Base-by-base conservation (phyloP, 2,113 vertebrate genomes). In the Atractosteus spatula region DNA sequence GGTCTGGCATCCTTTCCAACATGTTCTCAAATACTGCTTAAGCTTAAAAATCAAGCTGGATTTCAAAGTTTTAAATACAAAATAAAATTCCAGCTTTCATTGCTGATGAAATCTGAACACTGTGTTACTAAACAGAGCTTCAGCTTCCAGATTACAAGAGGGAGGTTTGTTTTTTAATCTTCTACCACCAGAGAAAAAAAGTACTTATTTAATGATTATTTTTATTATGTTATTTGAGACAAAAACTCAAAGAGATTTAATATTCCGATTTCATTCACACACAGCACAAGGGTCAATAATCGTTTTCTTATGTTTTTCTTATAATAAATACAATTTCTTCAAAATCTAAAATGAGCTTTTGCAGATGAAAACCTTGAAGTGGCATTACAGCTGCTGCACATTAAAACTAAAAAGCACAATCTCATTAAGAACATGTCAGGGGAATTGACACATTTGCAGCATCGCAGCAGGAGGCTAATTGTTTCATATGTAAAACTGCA, bases 401-500 rank as follows among this genome's bases (percentile, higher is more conserved):
- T 12, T 17, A 54, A 55, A 68, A 71, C 57, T 55, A 29, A 66
- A 71, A 71, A 63, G 62, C 71, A 77, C 78, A 82, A 74, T 78
- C 78, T 83, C 84, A 85, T 87, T 81, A 83, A 76, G 81, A 75
- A 65, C 14, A 56, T 51, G 67, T 68, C 64, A 54, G 73, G 68
- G 70, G 62, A 71, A 68, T 71, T 76, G 76, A 56, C 74, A 68
- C 77, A 70, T 77, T 75, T 73, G 83, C 81, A 84, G 73, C 71
- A 78, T 86, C 82, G 78, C 85, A 90, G 89, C 83, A 55, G 80
- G 88, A 83, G 85, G 86, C 70, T 88, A 89, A 92, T 88, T 89
- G 86, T 86, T 88, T 89, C 84, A 92, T 88, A 89, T 88, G 90
- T 85, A 88, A 89, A 89, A 89, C 77, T 76, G 75, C 71, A 43